Percentiles rank a stretch among this genome's conserved stretches.
phyloP scores from a whole-genome alignment of 1,140 invertebrate genomes.

The Muscidifurax raptorellus region DNA sequence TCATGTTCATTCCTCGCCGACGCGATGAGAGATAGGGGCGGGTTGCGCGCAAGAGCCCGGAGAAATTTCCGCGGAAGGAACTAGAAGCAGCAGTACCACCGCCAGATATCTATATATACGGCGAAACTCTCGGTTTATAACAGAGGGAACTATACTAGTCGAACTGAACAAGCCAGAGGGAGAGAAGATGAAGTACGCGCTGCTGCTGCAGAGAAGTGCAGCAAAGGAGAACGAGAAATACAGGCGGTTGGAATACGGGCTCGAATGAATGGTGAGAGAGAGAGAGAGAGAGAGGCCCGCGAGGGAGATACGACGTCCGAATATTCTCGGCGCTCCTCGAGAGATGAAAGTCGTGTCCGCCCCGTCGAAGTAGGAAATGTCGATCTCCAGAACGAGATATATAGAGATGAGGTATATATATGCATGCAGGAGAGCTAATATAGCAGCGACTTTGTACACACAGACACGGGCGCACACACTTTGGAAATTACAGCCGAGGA shows the following conservation, averaged over 20 bases:
- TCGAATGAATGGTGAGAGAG: slow-evolving; percentile 34
- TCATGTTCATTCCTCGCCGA: neutral
- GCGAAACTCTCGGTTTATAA: neutral
- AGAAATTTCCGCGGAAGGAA: slow-evolving; percentile 32
- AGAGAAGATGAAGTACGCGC: slow-evolving; percentile 43
- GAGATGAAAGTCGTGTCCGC: slow-evolving; percentile 50
- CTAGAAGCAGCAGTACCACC: neutral
- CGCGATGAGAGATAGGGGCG: neutral
- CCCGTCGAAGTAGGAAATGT: slow-evolving; percentile 35
- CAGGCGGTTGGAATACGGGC: slow-evolving; percentile 33
- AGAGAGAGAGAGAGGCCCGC: slow-evolving; percentile 11
- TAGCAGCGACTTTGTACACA: neutral
- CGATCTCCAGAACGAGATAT: slow-evolving; percentile 49
- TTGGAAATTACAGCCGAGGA: slow-evolving; percentile 12
- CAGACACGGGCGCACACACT: neutral
- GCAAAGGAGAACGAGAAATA: slow-evolving; percentile 46
- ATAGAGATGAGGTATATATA: neutral
- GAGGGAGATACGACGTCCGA: slow-evolving; percentile 27
- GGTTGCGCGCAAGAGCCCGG: neutral
- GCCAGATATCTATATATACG: neutral
- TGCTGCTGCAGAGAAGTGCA: slow-evolving; percentile 42
- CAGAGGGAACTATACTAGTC: slow-evolving; percentile 37
- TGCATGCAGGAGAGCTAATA: neutral
- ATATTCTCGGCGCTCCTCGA: slow-evolving; percentile 33
- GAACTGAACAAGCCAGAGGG: slow-evolving; percentile 17